Evolutionary conservation across 2,797 vertebrate genomes (phyloP).

Genomic region (Enteromius unitaeniatus): DNA sequence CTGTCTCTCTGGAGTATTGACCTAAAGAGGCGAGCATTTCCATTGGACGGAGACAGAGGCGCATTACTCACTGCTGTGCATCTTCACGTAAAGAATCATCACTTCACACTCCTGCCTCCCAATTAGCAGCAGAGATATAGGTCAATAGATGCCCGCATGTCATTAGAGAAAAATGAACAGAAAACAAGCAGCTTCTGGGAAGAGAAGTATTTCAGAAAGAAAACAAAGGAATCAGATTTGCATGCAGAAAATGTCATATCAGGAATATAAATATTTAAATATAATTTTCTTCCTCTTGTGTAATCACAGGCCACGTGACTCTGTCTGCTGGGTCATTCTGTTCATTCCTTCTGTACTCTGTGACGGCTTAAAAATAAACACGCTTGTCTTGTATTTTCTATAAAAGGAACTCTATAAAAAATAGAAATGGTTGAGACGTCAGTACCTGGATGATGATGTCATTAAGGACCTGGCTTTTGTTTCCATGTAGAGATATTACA

Average conservation of each 20-base stretch:
- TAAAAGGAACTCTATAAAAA: conserved; percentile 11
- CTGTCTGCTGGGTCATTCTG: conserved; percentile 7
- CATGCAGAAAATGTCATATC: background rate
- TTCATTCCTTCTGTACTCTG: background rate
- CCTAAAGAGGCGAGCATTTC: conserved; percentile 37
- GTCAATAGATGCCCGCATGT: conserved; percentile 43
- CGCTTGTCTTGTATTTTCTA: conserved; percentile 9
- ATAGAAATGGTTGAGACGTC: background rate
- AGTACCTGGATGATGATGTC: conserved; percentile 1
- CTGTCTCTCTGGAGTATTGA: conserved; percentile 45
- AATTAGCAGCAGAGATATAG: conserved; percentile 48
- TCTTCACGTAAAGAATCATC: conserved; percentile 39
- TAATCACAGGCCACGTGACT: background rate
- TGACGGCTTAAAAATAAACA: conserved; percentile 21
- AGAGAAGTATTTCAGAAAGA: background rate
- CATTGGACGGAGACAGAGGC: conserved; percentile 24
- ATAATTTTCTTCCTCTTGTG: background rate
- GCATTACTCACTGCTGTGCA: conserved; percentile 43
- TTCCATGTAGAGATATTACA: background rate
- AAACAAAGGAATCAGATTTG: background rate
- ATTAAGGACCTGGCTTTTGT: conserved; percentile 6
- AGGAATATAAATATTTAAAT: background rate
- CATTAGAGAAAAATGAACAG: conserved; percentile 46
- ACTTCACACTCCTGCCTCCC: conserved; percentile 45
- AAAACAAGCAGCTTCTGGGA: conserved; percentile 16